Conservation (phyloP, 2,113 vertebrate genomes). For the Antidorcas marsupialis region DNA sequence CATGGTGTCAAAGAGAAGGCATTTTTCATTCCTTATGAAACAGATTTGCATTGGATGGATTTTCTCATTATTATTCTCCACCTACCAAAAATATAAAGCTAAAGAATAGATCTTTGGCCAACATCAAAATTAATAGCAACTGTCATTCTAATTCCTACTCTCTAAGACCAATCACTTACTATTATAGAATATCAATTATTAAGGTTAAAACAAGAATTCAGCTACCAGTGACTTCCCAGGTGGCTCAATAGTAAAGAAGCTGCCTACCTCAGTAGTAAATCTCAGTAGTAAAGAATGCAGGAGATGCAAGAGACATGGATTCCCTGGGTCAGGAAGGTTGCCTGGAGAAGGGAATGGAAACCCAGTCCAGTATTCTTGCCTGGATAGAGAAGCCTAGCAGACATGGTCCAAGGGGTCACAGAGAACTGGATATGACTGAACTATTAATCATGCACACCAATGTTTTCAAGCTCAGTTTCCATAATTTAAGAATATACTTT, state of each 20-base stretch:
- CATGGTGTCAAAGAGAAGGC: no score
- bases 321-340: background rate
- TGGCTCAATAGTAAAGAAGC: background rate
- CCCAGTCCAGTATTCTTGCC: background rate
- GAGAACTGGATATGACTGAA: background rate
- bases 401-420: background rate
- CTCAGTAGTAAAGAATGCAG: background rate
- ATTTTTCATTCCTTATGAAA: background rate
- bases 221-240: background rate
- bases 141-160: background rate
- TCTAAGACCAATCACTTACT: background rate
- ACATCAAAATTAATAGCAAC: background rate
- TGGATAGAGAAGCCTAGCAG: background rate
- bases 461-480: background rate
- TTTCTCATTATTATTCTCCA: background rate
- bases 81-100: background rate
- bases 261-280: background rate
- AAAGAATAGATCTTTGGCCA: background rate
- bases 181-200: background rate
- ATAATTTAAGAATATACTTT: background rate
- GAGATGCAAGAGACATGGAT: background rate
- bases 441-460: background rate
- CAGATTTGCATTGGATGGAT: background rate
- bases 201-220: background rate
- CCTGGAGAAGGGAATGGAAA: background rate